These are phyloP conservation scores for Diorhabda carinulata DNA, from an alignment of 1,140 invertebrate genomes.

Conservation along the genomic window DNA sequence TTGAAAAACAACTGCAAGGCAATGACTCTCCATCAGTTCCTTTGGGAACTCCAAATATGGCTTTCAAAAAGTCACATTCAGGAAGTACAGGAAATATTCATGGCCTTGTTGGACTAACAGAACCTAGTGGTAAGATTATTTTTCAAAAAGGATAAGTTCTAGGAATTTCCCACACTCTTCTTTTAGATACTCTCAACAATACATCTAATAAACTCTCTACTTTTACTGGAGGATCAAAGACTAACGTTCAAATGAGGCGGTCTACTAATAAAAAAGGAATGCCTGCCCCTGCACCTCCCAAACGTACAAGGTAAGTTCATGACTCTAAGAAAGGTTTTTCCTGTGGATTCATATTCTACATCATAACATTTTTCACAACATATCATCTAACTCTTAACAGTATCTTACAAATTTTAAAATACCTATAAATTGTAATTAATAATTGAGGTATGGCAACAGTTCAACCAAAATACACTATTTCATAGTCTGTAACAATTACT, in stretches of 20 bases:
- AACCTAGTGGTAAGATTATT: conserved; percentile 42
- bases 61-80: conserved; percentile 64
- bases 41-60: conserved; percentile 60
- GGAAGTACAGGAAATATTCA: conserved; percentile 64
- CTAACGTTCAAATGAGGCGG: conserved; percentile 75
- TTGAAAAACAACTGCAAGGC: conserved; percentile 81
- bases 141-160: background rate
- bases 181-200: conserved; percentile 53
- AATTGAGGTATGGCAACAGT: no score
- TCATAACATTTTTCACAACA: no score
- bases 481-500: no score
- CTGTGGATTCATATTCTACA: background rate
- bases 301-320: conserved; percentile 75
- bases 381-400: no score
- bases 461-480: no score
- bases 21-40: conserved; percentile 56
- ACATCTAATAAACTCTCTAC: conserved; percentile 62
- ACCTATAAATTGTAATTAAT: no score
- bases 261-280: conserved; percentile 86
- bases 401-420: no score
- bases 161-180: background rate
- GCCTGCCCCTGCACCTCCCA: conserved; percentile 90
- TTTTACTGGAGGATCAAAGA: conserved; percentile 60
- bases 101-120: conserved; percentile 55
- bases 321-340: background rate